phyloP scores from a whole-genome alignment of 1,140 invertebrate species.

The Dryas iulia region DNA sequence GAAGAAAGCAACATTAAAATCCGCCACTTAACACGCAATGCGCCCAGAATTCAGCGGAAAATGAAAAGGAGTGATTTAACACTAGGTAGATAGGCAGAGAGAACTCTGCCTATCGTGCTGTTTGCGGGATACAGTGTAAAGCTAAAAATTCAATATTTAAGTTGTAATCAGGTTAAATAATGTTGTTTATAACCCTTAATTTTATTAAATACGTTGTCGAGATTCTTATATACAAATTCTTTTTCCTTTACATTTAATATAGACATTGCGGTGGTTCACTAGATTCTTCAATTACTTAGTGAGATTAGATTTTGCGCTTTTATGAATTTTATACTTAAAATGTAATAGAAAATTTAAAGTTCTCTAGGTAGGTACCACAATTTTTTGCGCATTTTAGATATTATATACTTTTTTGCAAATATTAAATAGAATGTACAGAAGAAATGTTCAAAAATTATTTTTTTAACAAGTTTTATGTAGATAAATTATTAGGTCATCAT shows the following conservation, averaged over 20 bases:
- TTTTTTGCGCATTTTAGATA: background rate
- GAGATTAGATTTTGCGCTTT: background rate
- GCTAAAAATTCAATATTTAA: no score
- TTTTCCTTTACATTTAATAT: background rate
- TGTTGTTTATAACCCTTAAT: background rate
- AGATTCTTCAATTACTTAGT: background rate
- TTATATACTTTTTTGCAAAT: background rate
- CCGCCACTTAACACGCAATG: no score
- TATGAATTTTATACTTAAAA: background rate
- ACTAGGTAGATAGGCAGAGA: no score
- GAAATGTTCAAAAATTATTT: no score
- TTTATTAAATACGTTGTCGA: background rate
- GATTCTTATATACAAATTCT: slow-evolving; percentile 1
- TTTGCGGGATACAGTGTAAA: no score
- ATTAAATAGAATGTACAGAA: no score
- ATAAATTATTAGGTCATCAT: no score
- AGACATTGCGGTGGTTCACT: background rate
- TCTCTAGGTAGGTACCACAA: background rate
- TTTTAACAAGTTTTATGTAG: no score
- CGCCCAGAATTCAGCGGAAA: no score
- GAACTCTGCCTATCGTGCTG: no score
- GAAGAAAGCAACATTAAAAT: no score
- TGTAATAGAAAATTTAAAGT: background rate
- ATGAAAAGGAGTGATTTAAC: no score
- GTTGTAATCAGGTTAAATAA: background rate